Conservation (phyloP, 2,797 vertebrate genomes). For the Pogoniulus pusillus region DNA sequence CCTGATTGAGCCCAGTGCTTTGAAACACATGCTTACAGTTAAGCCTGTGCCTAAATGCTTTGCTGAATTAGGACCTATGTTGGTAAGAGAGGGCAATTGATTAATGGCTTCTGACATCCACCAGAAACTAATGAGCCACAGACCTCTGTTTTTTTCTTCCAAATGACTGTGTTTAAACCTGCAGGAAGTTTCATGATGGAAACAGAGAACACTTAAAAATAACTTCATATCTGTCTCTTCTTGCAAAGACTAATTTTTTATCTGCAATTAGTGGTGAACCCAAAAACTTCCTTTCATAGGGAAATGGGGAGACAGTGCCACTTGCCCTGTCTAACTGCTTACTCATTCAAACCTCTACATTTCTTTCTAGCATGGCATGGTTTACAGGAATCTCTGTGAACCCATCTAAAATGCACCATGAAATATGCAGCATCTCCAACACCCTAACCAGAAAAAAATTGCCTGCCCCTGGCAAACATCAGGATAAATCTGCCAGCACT, state of each 20-base stretch:
- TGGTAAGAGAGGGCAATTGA: constrained; percentile 56
- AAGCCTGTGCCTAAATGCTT: constrained; percentile 49
- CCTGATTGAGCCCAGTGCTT: constrained; percentile 41
- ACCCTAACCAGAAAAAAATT: constrained; percentile 1
- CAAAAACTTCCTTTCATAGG: constrained; percentile 48
- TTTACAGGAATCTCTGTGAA: background rate
- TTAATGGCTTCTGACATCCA: constrained; percentile 69
- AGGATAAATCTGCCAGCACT: background rate
- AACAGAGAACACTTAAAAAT: constrained; percentile 58
- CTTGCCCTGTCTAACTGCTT: constrained; percentile 28
- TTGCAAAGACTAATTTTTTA: constrained; percentile 63
- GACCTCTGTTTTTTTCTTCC: constrained; percentile 28
- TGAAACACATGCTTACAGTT: constrained; percentile 52
- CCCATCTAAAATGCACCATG: background rate
- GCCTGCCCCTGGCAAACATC: background rate
- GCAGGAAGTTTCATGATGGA: constrained; percentile 66
- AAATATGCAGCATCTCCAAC: background rate
- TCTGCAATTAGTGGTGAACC: constrained; percentile 67
- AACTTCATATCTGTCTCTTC: constrained; percentile 52
- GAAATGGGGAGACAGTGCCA: constrained; percentile 26
- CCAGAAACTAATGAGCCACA: constrained; percentile 67
- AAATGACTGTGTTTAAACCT: constrained; percentile 44
- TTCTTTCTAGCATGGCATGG: constrained; percentile 1
- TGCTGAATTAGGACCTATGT: constrained; percentile 42
- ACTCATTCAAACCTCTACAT: constrained; percentile 9